Conservation (phyloP, 2,113 vertebrate genomes). For the Pelmatolapia mariae region DNA sequence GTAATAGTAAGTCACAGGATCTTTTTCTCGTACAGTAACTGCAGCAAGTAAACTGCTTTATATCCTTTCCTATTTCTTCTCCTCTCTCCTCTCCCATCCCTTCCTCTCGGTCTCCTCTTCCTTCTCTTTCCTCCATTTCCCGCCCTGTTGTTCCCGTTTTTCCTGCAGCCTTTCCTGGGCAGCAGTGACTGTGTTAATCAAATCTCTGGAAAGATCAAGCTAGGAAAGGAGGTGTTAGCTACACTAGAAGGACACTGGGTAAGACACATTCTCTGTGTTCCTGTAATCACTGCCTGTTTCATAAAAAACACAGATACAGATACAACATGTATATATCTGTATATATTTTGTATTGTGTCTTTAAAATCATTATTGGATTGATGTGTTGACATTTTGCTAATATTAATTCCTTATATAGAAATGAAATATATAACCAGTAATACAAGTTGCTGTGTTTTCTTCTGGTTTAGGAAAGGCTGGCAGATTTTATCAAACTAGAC, state of each 20-base stretch:
- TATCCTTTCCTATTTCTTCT: neutral
- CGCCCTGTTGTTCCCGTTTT: neutral
- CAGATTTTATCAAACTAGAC: neutral
- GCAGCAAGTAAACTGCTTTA: neutral
- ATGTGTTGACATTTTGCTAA: neutral
- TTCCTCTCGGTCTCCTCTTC: neutral
- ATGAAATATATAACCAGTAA: neutral
- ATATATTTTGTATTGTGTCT: fast-evolving
- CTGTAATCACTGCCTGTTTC: neutral
- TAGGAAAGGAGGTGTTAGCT: constrained; percentile 97
- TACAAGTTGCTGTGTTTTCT: neutral
- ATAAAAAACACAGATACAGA: neutral
- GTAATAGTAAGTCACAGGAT: neutral
- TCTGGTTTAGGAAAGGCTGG: neutral
- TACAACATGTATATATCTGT: neutral
- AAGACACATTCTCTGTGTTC: constrained; percentile 30
- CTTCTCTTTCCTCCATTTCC: neutral
- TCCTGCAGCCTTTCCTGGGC: constrained; percentile 90
- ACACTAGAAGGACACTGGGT: constrained; percentile 97
- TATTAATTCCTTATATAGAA: neutral
- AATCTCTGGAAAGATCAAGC: constrained; percentile 93
- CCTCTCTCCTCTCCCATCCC: neutral
- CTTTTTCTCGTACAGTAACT: neutral
- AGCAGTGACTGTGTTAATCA: constrained; percentile 94
- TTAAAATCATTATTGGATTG: neutral